A percentile compares a stretch with the other conserved stretches of the same genome.
phyloP scores from a whole-genome alignment of 2,888 invertebrate species.

The Hipparchia semele region DNA sequence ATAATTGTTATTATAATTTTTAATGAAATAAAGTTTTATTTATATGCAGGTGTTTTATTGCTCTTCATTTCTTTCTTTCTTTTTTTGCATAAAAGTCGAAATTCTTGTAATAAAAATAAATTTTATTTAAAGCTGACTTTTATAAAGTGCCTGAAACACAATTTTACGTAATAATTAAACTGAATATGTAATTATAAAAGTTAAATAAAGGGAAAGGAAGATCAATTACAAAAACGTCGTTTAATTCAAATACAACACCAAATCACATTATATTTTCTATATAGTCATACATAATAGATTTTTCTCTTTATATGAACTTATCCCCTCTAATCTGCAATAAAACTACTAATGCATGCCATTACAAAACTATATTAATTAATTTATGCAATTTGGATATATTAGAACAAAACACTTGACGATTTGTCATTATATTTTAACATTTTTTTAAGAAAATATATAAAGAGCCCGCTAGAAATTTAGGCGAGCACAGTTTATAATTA shows the following conservation, averaged over 20 bases:
- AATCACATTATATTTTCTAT: conserved; percentile 83
- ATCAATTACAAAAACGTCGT: conserved; percentile 76
- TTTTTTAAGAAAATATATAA: conserved; percentile 66
- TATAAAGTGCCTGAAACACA: too few species aligned
- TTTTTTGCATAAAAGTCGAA: not conserved
- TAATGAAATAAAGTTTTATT: conserved; percentile 38
- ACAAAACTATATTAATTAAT: conserved; percentile 47
- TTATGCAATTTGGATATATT: conserved; percentile 43
- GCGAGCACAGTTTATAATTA: conserved; percentile 60
- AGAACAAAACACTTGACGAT: conserved; percentile 35
- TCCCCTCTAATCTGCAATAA: conserved; percentile 61
- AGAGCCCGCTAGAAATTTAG: conserved; percentile 35
- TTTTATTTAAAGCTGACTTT: too few species aligned
- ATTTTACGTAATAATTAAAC: too few species aligned
- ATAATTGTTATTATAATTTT: conserved; percentile 39
- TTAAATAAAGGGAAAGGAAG: conserved; percentile 68
- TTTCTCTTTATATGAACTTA: conserved; percentile 67
- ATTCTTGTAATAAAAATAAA: not conserved
- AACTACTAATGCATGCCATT: conserved; percentile 43
- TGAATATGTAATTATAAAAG: not conserved
- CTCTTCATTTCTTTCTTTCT: not conserved
- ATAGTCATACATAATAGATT: conserved; percentile 76
- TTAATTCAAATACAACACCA: conserved; percentile 83
- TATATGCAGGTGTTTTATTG: conserved; percentile 11
- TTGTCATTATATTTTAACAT: conserved; percentile 49